Percentiles rank a stretch among this genome's conserved stretches.
Conservation (phyloP, 2,113 vertebrate species). For the Cyanistes caeruleus region DNA sequence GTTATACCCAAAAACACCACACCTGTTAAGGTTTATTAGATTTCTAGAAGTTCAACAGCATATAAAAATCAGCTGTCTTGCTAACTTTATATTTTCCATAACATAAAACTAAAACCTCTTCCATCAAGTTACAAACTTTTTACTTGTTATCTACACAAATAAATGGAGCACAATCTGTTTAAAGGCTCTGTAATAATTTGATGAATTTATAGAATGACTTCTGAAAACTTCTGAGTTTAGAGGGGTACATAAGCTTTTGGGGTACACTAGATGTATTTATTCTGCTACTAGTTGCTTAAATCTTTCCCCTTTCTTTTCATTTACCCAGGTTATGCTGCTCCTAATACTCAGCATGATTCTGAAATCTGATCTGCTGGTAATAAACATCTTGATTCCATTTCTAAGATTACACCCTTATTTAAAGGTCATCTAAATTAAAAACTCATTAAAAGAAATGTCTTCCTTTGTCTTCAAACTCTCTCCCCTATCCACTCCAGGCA, state of each 20-base stretch:
- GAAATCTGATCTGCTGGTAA: background rate
- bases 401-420: background rate
- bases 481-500: background rate
- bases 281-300: background rate
- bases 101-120: background rate
- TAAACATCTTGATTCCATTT: constrained; percentile 12
- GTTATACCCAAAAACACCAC: background rate
- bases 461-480: background rate
- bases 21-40: background rate
- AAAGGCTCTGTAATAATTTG: background rate
- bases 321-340: background rate
- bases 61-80: background rate
- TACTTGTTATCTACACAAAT: background rate
- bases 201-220: background rate
- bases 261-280: background rate
- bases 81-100: background rate
- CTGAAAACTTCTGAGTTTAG: background rate
- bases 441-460: background rate
- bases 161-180: background rate
- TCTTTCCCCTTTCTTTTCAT: background rate
- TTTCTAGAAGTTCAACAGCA: background rate
- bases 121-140: background rate
- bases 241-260: background rate
- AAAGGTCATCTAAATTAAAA: constrained; percentile 19
- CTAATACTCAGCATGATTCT: background rate